A percentile compares a stretch with the other conserved stretches of the same genome.
These are phyloP conservation scores for Erythrocercus mccallii DNA, from an alignment of 2,113 vertebrate species.

Conservation along the genomic window DNA sequence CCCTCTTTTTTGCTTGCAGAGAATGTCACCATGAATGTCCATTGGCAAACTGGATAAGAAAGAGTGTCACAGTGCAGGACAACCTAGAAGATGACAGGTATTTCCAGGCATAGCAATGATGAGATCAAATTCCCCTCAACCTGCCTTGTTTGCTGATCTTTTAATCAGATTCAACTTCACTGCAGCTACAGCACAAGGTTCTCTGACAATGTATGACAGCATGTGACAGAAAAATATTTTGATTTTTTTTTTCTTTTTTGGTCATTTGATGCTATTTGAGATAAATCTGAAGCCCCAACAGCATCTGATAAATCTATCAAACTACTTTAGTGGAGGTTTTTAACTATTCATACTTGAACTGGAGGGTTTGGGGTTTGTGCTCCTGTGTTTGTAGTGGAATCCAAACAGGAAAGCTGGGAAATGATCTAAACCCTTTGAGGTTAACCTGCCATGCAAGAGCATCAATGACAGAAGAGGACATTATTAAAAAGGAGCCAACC, in stretches of 20 bases:
- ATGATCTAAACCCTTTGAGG: constrained; percentile 31
- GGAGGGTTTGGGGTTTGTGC: neutral
- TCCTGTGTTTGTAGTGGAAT: neutral
- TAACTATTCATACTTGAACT: constrained; percentile 20
- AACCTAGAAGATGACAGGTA: constrained; percentile 69
- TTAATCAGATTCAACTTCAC: constrained; percentile 72
- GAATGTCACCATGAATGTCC: constrained; percentile 61
- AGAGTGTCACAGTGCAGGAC: constrained; percentile 52
- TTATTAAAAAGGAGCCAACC: constrained; percentile 2
- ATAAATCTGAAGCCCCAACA: constrained; percentile 17
- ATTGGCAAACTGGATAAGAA: constrained; percentile 64
- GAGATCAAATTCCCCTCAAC: constrained; percentile 74
- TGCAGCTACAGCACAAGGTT: constrained; percentile 50
- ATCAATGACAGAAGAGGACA: neutral
- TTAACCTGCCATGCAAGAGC: constrained; percentile 3
- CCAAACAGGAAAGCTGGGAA: constrained; percentile 30
- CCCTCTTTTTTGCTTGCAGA: neutral
- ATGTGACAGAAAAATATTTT: constrained; percentile 73
- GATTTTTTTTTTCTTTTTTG: constrained; percentile 18
- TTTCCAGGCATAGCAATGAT: constrained; percentile 70
- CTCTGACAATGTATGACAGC: constrained; percentile 73
- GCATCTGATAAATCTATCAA: constrained; percentile 2
- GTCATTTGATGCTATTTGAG: constrained; percentile 61
- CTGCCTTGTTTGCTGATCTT: constrained; percentile 79
- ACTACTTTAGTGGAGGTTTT: neutral